Percentiles rank a stretch among this genome's conserved stretches.
Evolutionary conservation across 2,797 vertebrate genomes (phyloP).

Genomic region (Petrocephalus sullivani): DNA sequence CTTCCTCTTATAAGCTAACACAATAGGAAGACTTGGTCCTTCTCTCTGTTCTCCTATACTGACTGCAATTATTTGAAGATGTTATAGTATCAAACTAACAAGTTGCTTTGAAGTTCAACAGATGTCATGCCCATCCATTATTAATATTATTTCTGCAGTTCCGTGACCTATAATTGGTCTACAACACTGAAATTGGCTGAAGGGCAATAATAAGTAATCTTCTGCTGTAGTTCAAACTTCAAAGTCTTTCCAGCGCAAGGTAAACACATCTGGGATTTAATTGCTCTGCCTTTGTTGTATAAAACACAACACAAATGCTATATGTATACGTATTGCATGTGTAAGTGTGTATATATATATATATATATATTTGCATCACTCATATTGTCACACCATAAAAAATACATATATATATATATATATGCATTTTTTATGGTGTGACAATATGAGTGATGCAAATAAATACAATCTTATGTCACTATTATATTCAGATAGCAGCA

Average conservation of each 20-base stretch:
- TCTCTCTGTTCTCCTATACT: constrained; percentile 17
- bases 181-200: constrained; percentile 53
- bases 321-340: constrained; percentile 28
- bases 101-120: constrained; percentile 64
- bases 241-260: constrained; percentile 35
- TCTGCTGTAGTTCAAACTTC: constrained; percentile 46
- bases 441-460: not conserved
- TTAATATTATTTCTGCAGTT: constrained; percentile 59
- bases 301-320: constrained; percentile 34
- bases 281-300: constrained; percentile 33
- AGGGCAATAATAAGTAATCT: constrained; percentile 51
- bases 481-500: not conserved
- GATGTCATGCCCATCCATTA: constrained; percentile 63
- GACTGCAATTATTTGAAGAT: constrained; percentile 5
- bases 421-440: not conserved
- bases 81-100: constrained; percentile 54
- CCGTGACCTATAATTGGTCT: constrained; percentile 66
- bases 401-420: not conserved
- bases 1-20: not conserved
- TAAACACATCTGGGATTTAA: constrained; percentile 36
- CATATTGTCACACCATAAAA: not conserved
- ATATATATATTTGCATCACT: not conserved
- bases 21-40: not conserved
- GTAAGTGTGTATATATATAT: not conserved
- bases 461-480: not conserved